Percentiles rank a stretch among this genome's conserved stretches.
These are phyloP conservation scores for fruit fly (Drosophila melanogaster) DNA, from an alignment of 1,140 invertebrate genomes.

Conservation along the genomic window DNA sequence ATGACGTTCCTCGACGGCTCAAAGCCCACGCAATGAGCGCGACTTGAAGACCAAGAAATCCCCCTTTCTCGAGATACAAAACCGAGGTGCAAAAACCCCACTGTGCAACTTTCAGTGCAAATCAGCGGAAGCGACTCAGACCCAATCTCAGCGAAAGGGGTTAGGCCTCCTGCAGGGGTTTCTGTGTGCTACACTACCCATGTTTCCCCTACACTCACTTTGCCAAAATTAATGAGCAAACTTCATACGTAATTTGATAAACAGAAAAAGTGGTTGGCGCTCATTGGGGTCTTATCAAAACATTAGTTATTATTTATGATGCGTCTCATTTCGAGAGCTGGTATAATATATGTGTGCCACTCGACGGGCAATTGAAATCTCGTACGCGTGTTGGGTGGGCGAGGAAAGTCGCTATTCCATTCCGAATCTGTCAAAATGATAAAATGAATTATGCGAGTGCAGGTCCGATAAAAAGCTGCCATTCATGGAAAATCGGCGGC, in stretches of 20 bases:
- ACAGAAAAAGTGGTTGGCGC: constrained; percentile 32
- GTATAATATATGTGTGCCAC: constrained; percentile 28
- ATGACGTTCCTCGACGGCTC: constrained; percentile 23
- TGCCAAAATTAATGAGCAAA: constrained; percentile 58
- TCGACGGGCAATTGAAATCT: constrained; percentile 36
- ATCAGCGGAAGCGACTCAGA: constrained; percentile 52
- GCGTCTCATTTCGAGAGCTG: constrained; percentile 19
- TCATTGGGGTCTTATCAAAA: constrained; percentile 41
- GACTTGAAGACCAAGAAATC: not conserved
- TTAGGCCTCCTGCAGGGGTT: too few species aligned
- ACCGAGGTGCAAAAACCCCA: constrained; percentile 53
- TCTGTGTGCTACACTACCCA: not conserved
- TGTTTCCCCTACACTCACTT: constrained; percentile 5
- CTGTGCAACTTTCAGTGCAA: constrained; percentile 41
- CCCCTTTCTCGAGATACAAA: not conserved
- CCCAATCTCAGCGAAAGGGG: constrained; percentile 29
- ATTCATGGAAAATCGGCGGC: constrained; percentile 2
- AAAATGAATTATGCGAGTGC: constrained; percentile 36
- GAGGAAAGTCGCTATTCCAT: constrained; percentile 29
- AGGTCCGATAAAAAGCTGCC: constrained; percentile 33
- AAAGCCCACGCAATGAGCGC: constrained; percentile 31
- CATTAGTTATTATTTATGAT: constrained; percentile 61
- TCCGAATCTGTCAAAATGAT: constrained; percentile 42
- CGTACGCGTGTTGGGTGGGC: constrained; percentile 38
- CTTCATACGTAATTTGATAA: constrained; percentile 56